These are phyloP conservation scores for Naso thynnoides DNA, from an alignment of 2,797 vertebrate species.

Conservation along the genomic window DNA sequence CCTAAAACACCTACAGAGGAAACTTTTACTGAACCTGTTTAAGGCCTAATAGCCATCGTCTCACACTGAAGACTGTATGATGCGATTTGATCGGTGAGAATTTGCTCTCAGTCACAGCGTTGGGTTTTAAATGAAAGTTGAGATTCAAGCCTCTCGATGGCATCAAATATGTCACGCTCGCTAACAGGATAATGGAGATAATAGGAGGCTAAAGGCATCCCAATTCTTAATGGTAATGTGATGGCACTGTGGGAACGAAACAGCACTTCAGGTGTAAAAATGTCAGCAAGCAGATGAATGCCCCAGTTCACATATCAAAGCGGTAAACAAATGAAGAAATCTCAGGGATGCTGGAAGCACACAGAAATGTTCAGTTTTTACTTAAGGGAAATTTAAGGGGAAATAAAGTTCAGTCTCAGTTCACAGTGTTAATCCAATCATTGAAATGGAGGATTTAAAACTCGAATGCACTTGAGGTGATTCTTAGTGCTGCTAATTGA, in stretches of 20 bases:
- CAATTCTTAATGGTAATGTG: constrained; percentile 9
- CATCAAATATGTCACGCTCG: constrained; percentile 25
- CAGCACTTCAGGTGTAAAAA: constrained; percentile 22
- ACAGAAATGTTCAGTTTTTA: no score
- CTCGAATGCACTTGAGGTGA: constrained; percentile 24
- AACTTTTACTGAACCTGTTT: constrained; percentile 3
- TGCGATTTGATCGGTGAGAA: constrained; percentile 24
- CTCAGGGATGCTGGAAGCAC: background rate
- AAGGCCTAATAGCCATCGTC: background rate
- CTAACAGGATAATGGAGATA: constrained; percentile 48
- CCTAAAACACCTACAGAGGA: background rate
- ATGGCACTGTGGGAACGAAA: background rate
- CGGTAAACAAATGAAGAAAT: background rate
- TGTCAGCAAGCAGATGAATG: background rate
- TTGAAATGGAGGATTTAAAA: constrained; percentile 33
- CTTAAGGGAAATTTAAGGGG: background rate
- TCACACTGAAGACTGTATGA: background rate
- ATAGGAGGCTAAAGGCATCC: constrained; percentile 25
- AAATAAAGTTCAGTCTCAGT: constrained; percentile 35
- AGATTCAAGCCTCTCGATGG: constrained; percentile 25
- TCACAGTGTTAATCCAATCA: constrained; percentile 43
- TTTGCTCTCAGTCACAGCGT: background rate
- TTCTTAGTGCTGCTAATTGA: constrained; percentile 45
- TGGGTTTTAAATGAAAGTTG: constrained; percentile 5
- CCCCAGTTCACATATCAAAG: background rate